Conservation (phyloP, 2,797 vertebrate species). For the Furcifer pardalis region DNA sequence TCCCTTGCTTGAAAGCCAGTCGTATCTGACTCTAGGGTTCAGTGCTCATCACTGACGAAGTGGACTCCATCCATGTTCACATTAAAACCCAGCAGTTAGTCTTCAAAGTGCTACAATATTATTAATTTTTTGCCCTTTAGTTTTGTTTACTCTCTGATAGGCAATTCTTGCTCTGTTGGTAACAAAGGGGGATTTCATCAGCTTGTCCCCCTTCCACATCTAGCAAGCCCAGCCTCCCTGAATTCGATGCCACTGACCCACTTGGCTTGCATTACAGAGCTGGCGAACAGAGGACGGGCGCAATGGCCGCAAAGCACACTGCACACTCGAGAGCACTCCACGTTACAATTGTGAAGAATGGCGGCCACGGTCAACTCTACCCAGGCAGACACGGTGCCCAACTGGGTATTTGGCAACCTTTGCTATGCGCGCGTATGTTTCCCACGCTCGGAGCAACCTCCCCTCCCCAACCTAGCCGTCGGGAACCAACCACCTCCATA, state of each 20-base stretch:
- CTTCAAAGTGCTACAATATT: too few relatives aligned
- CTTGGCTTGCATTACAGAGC: neutral
- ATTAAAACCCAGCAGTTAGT: too few relatives aligned
- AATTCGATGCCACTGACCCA: neutral
- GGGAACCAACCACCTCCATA: constrained; percentile 9
- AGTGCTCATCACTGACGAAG: too few relatives aligned
- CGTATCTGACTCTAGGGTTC: too few relatives aligned
- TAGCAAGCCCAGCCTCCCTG: too few relatives aligned
- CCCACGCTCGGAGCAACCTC: constrained; percentile 22
- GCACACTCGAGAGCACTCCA: neutral
- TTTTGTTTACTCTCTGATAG: too few relatives aligned
- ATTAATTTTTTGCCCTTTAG: too few relatives aligned
- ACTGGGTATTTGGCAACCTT: neutral
- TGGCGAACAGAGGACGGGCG: too few relatives aligned
- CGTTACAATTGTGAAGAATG: neutral
- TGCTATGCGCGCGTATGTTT: neutral
- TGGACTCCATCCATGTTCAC: too few relatives aligned
- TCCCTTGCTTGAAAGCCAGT: too few relatives aligned
- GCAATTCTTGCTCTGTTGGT: neutral
- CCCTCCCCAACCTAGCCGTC: neutral
- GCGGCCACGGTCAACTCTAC: accelerated
- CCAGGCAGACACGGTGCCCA: neutral
- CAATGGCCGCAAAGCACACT: accelerated
- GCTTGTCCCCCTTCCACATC: neutral
- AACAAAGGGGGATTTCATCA: too few relatives aligned